These are phyloP conservation scores for Erethizon dorsatum DNA, from an alignment of 2,797 vertebrate genomes.

Conservation along the genomic window DNA sequence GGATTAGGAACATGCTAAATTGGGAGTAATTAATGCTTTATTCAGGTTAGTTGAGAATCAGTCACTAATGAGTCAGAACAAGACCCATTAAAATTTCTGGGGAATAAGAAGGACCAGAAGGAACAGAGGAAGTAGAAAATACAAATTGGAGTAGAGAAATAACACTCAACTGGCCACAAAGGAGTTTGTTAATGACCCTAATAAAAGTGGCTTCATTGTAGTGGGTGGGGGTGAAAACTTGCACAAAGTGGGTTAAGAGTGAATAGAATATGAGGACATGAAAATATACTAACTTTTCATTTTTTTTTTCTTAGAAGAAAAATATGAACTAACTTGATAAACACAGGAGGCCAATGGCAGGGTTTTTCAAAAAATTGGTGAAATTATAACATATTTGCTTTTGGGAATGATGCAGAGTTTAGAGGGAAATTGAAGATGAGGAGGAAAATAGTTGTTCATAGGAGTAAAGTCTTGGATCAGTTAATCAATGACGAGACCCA, in stretches of 20 bases:
- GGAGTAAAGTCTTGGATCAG: neutral
- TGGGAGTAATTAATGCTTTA: conserved; percentile 42
- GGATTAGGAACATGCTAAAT: neutral
- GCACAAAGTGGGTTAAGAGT: neutral
- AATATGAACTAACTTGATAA: neutral
- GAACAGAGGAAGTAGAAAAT: rapidly evolving
- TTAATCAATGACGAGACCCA: neutral
- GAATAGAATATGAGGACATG: neutral
- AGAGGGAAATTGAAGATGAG: neutral
- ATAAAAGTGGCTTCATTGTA: neutral
- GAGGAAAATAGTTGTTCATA: neutral
- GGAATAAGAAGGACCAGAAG: neutral
- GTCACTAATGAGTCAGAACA: neutral
- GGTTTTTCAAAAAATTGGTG: neutral
- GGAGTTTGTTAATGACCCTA: neutral
- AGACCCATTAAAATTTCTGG: neutral
- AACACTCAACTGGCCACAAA: neutral
- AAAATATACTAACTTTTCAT: neutral
- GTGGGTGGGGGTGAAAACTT: neutral
- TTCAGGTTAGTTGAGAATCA: neutral
- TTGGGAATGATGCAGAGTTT: neutral
- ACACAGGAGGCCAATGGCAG: neutral
- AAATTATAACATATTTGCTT: neutral
- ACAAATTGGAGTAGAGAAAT: neutral
- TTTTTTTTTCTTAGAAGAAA: neutral